These are phyloP conservation scores for Florisuga fusca DNA, from an alignment of 2,797 vertebrate genomes.

Conservation along the genomic window DNA sequence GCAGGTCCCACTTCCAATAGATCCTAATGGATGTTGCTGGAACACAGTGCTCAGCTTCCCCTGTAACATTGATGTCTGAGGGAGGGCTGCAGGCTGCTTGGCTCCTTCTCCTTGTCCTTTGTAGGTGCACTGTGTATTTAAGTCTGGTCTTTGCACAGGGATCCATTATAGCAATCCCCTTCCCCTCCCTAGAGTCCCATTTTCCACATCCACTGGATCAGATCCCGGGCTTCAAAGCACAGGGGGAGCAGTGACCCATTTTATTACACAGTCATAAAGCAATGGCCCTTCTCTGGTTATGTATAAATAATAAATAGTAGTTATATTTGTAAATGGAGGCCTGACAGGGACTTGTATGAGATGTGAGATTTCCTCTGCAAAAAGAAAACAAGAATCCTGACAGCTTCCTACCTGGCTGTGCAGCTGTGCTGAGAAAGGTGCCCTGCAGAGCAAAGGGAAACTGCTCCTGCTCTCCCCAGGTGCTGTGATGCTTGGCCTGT, in stretches of 20 bases:
- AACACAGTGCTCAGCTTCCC: not conserved
- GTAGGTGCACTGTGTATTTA: not conserved
- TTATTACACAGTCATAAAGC: not conserved
- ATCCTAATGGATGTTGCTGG: not conserved
- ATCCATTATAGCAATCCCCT: not conserved
- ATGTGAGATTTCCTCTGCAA: not conserved
- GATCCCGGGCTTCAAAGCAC: not conserved
- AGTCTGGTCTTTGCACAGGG: not conserved
- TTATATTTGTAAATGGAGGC: not conserved
- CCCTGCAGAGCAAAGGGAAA: constrained; percentile 22
- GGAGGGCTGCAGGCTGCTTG: not conserved
- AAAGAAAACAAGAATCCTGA: not conserved
- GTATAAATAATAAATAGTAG: constrained; percentile 9
- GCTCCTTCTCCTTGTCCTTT: not conserved
- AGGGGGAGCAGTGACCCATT: not conserved
- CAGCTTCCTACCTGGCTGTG: not conserved
- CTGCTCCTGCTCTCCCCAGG: not conserved
- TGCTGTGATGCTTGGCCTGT: not conserved
- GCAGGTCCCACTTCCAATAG: not conserved
- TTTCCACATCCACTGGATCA: not conserved
- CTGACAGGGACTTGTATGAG: not conserved
- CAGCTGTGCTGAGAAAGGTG: not conserved
- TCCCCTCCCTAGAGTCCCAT: not conserved
- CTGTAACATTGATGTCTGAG: accelerated
- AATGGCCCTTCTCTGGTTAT: not conserved